These are phyloP conservation scores for Temnothorax ravouxi DNA, from an alignment of 2,888 invertebrate genomes.

Conservation along the genomic window DNA sequence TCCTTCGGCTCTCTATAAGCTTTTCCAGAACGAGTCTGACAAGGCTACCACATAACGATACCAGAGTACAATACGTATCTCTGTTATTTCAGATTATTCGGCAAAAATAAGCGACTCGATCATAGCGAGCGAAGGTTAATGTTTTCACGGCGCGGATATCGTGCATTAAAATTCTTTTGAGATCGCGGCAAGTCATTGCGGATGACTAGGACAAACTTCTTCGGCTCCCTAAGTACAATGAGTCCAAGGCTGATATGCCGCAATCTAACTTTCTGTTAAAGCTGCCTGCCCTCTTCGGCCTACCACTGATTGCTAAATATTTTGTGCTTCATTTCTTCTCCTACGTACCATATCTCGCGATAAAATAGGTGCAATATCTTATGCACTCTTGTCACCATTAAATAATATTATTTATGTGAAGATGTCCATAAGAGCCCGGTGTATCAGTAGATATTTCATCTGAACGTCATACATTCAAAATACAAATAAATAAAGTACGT, in stretches of 20 bases:
- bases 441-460: background rate
- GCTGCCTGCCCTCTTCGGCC: slow-evolving; percentile 65
- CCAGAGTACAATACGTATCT: background rate
- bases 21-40: background rate
- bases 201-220: slow-evolving; percentile 59
- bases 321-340: slow-evolving; percentile 63
- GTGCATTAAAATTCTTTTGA: slow-evolving; percentile 44
- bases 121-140: slow-evolving; percentile 38
- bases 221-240: slow-evolving; percentile 78
- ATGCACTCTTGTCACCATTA: background rate
- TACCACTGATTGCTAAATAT: slow-evolving; percentile 78
- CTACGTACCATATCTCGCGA: background rate
- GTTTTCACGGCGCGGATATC: slow-evolving; percentile 29
- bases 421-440: no score
- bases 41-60: background rate
- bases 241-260: slow-evolving; percentile 80
- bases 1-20: background rate
- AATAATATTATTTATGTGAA: background rate
- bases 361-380: background rate
- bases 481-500: background rate
- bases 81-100: background rate
- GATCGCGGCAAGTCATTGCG: slow-evolving; percentile 27
- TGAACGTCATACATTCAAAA: background rate
- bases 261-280: slow-evolving; percentile 78
- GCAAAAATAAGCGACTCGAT: background rate